A percentile compares a stretch with the other conserved stretches of the same genome.
Evolutionary conservation across 1,140 invertebrate genomes (phyloP).

Genomic region (Drosophila lacertosa): DNA sequence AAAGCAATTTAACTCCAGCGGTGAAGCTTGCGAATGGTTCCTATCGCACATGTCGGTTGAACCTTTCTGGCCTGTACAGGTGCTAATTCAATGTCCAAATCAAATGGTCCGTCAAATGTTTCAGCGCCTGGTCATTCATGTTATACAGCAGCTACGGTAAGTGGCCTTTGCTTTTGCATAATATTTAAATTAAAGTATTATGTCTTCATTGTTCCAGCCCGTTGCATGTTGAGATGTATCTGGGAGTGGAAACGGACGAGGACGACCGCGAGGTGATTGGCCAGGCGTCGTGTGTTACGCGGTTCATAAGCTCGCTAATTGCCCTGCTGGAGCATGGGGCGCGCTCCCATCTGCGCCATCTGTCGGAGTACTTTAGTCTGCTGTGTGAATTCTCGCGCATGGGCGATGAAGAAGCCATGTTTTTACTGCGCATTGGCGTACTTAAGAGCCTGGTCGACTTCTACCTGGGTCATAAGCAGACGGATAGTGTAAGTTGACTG

Average conservation of each 20-base stretch:
- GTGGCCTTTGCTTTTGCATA: conserved; percentile 23
- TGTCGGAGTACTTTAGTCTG: conserved; percentile 96
- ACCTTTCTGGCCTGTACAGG: conserved; percentile 97
- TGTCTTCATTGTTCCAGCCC: conserved; percentile 73
- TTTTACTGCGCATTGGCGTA: conserved; percentile 93
- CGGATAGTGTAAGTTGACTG: conserved; percentile 75
- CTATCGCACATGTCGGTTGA: conserved; percentile 95
- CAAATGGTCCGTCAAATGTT: conserved; percentile 98
- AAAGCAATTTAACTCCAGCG: conserved; percentile 96
- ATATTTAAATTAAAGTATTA: conserved; percentile 20
- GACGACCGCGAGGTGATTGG: conserved; percentile 90
- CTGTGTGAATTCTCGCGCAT: conserved; percentile 97
- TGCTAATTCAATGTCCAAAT: conserved; percentile 97
- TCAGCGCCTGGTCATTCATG: conserved; percentile 96
- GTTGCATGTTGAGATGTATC: conserved; percentile 90
- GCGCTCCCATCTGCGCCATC: conserved; percentile 92
- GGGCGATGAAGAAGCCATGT: conserved; percentile 96
- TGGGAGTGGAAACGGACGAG: conserved; percentile 88
- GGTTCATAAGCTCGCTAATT: conserved; percentile 95
- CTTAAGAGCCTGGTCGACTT: conserved; percentile 96
- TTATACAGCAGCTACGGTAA: conserved; percentile 92
- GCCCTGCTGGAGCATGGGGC: conserved; percentile 95
- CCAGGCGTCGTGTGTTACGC: conserved; percentile 94
- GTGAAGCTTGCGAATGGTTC: conserved; percentile 96
- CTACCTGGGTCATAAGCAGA: conserved; percentile 91